Evolutionary conservation across 2,888 invertebrate species (phyloP), one percentile per base, ranked within the genome.

Genomic region (Phyllotreta striolata): DNA sequence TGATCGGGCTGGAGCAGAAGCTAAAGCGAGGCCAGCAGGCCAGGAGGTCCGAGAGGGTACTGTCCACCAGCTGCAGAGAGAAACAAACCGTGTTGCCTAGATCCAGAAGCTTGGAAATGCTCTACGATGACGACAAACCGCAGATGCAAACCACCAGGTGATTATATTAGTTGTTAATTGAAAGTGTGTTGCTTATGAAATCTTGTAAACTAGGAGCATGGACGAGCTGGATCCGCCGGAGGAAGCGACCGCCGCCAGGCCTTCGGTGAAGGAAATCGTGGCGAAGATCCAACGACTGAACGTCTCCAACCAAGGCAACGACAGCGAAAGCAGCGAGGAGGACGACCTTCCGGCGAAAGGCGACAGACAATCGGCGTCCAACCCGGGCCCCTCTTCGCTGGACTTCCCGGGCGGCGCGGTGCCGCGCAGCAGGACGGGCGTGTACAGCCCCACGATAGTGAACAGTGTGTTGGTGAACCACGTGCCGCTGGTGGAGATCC

Each of bases 1-100:
- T 96, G 0, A 89, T 91, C 4, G 90, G 91, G 72, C 81, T 92
- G 60, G 90, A 90, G 71, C 89, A 90, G 70, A 90, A 89, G 85
- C 74, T 91, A 8, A 86, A 86, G 5, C 82, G 91, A 71, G 88
- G 89, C 43, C 85, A 86, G 69, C 82, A 86, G 73, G 86, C 86
- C 67, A 83, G 89, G 71, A 84, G 88, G 55, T 84, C 87, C 52
- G 83, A 87, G 76, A 79, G 85, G 67, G 77, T 85, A 24, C 82
- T 84, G 61, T 83, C 81, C 43, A 84, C 84, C 70, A 85, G 85
- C 8, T 85, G 85, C 72, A 84, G 84, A 6, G 78, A 84, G 41
- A 84, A 85, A 62, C 84, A 86, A 63, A 84, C 86, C 38, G 86
- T 87, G 0, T 77, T 90, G 38, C 87, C 89, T 46, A 82, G 91